Evolutionary conservation across 2,113 vertebrate species (phyloP).

Genomic region (Oryctolagus cuniculus): DNA sequence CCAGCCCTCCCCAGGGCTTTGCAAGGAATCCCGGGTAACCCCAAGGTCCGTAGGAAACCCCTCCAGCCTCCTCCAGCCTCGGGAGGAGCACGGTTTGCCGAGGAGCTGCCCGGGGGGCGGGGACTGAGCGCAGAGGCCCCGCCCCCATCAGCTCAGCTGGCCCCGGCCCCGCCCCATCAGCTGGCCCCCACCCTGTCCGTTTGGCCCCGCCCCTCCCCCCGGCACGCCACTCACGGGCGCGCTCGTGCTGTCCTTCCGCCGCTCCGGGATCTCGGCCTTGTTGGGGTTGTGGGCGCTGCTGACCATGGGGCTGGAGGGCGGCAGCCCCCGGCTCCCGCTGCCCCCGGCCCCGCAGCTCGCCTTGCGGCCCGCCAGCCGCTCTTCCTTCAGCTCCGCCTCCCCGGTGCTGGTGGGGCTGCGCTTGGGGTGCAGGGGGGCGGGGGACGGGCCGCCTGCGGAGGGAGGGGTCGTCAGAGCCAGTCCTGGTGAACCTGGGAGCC

Average conservation of each 20-base stretch:
- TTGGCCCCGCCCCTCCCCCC: not conserved
- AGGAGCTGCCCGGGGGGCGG: not conserved
- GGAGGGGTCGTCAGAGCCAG: not conserved
- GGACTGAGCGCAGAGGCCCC: not conserved
- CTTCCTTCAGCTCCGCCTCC: conserved; percentile 92
- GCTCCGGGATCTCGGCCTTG: conserved; percentile 95
- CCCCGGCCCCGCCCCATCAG: too few relatives aligned
- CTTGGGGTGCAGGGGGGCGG: conserved; percentile 90
- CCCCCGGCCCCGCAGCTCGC: conserved; percentile 91
- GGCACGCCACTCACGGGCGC: conserved; percentile 87
- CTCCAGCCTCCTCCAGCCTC: too few relatives aligned
- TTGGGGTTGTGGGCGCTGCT: conserved; percentile 97
- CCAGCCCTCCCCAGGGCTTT: not conserved
- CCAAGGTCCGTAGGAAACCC: too few relatives aligned
- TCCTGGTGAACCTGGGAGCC: not conserved
- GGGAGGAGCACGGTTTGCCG: too few relatives aligned
- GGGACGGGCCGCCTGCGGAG: conserved; percentile 91
- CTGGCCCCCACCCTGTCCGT: too few relatives aligned
- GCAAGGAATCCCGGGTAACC: too few relatives aligned
- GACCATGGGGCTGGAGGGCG: conserved; percentile 95
- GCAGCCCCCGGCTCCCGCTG: conserved; percentile 89
- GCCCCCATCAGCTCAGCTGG: too few relatives aligned
- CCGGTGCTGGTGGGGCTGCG: conserved; percentile 92
- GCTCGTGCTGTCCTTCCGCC: conserved; percentile 91
- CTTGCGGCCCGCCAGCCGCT: conserved; percentile 90